These are phyloP conservation scores for Sylvilagus floridanus DNA, from an alignment of 2,797 vertebrate species.

Conservation along the genomic window DNA sequence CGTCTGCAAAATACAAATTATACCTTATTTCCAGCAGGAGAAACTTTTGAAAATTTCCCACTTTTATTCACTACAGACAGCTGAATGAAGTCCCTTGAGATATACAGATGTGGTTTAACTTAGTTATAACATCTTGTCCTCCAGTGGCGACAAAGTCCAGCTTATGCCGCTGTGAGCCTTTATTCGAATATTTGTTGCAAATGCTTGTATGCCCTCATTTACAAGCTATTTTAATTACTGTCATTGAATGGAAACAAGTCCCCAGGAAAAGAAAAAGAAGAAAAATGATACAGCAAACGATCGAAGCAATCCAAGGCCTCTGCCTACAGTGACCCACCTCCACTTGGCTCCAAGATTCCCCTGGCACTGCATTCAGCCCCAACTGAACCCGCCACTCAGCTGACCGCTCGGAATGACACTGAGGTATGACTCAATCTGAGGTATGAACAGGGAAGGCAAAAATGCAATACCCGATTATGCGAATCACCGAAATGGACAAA, in stretches of 20 bases:
- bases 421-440: slow-evolving; percentile 92
- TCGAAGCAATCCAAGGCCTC: slow-evolving; percentile 94
- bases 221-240: slow-evolving; percentile 95
- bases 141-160: slow-evolving; percentile 99
- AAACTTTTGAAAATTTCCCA: slow-evolving; percentile 94
- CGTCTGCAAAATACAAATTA: slow-evolving; percentile 99
- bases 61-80: slow-evolving; percentile 97
- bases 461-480: slow-evolving; percentile 90
- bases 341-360: slow-evolving; percentile 84
- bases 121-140: slow-evolving; percentile 97
- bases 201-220: slow-evolving; percentile 93
- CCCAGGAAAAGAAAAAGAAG: slow-evolving; percentile 88
- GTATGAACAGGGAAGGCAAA: slow-evolving; percentile 91
- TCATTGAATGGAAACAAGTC: slow-evolving; percentile 90
- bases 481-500: slow-evolving; percentile 84
- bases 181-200: slow-evolving; percentile 93
- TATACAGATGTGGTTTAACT: slow-evolving; percentile 98
- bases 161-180: slow-evolving; percentile 99
- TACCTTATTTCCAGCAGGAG: slow-evolving; percentile 97
- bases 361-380: slow-evolving; percentile 79
- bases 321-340: slow-evolving; percentile 85
- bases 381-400: slow-evolving; percentile 86
- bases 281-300: slow-evolving; percentile 94
- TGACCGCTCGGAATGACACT: slow-evolving; percentile 88
- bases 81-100: slow-evolving; percentile 99